Evolutionary conservation across 2,113 vertebrate genomes (phyloP), one percentile per base, ranked within the genome.

Genomic region (Electrona antarctica): DNA sequence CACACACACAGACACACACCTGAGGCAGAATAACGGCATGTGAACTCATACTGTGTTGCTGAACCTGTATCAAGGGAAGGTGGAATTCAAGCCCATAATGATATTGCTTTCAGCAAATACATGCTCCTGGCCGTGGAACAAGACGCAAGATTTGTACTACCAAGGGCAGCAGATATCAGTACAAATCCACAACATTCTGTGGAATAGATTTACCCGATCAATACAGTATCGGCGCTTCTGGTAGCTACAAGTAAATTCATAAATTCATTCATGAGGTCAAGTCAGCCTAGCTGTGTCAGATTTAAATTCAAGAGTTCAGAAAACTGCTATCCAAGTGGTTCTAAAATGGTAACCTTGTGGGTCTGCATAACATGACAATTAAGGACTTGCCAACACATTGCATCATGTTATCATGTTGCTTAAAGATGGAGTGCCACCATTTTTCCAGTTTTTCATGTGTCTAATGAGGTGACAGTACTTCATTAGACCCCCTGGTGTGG

Each of bases 81-180:
- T 77, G 67, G 83, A 83, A 76, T 65, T 68, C 54, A 70, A 52
- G 72, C 77, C 78, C 7, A 72, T 73, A 80, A 72, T 62, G 8
- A 69, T 77, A 67, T 13, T 59, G 74, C 59, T 71, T 54, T 77
- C 60, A 67, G 33, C 15, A 3, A 64, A 69, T 77, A 76, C 79
- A 66, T 76, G 68, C 71, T 63, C 4, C n/a, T 6, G 51, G 79
- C 71, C 62, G 67, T 0, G 65, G 67, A 80, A 81, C 72, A 72
- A 74, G 60, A 51, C 7, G 58, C 65, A 10, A 6, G 47, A 52
- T 67, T 60, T 0, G 3, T 75, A 74, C 83, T 64, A 70, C 70
- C 8, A 33, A 72, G 68, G 79, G 73, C 57, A 41, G 73, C 64
- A 50, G 33, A 65, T 7, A 65, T 33, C 52, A 28, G n/a, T 74